Conservation (phyloP, 2,888 invertebrate species). For the Drosophila percnosoma region DNA sequence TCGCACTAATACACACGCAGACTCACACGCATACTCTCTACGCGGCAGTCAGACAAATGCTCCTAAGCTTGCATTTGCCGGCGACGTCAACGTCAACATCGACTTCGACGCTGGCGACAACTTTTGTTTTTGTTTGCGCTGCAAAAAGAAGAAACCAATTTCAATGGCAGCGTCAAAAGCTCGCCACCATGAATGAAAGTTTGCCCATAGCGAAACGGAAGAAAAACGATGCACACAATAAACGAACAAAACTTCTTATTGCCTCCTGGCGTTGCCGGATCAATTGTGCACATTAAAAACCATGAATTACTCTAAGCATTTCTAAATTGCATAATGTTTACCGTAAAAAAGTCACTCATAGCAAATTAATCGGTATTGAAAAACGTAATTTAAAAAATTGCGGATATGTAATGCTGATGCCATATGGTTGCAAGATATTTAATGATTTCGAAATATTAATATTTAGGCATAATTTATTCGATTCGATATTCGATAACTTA, state of each 20-base stretch:
- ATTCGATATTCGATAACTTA: slow-evolving; percentile 15
- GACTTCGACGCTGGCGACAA: slow-evolving; percentile 50
- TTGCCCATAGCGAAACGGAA: slow-evolving; percentile 51
- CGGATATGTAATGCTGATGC: neutral
- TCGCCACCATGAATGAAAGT: slow-evolving; percentile 69
- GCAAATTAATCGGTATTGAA: neutral
- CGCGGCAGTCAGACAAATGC: slow-evolving; percentile 41
- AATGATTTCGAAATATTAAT: neutral
- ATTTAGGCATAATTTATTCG: neutral
- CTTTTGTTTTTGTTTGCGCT: slow-evolving; percentile 73
- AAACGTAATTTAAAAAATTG: neutral
- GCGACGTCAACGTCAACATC: slow-evolving; percentile 49
- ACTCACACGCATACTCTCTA: slow-evolving; percentile 12
- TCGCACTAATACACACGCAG: slow-evolving; percentile 28
- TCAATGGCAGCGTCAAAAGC: slow-evolving; percentile 74
- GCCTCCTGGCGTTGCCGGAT: slow-evolving; percentile 29
- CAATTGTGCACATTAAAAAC: neutral
- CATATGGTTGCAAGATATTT: neutral
- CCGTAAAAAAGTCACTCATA: neutral
- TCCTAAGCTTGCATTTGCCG: slow-evolving; percentile 70
- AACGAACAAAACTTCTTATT: slow-evolving; percentile 41
- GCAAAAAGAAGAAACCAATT: slow-evolving; percentile 68
- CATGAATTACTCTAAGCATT: neutral
- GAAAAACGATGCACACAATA: slow-evolving; percentile 65
- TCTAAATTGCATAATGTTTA: neutral